Evolutionary conservation across 2,113 vertebrate genomes (phyloP).

Genomic region (Garra rufa): DNA sequence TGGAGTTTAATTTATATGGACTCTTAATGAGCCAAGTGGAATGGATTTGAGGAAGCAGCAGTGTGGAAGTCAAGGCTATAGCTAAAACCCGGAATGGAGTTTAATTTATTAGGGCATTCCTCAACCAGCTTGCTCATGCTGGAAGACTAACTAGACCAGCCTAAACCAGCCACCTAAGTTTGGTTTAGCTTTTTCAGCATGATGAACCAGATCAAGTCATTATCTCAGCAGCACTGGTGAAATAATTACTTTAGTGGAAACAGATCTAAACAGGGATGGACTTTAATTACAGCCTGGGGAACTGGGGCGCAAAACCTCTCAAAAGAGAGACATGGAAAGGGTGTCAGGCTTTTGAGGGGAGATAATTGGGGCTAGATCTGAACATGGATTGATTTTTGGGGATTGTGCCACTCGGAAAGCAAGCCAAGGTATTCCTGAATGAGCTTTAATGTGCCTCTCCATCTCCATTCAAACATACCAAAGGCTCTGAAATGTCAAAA

Average conservation of each 20-base stretch:
- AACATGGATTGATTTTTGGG: constrained; percentile 24
- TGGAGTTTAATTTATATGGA: too few species aligned
- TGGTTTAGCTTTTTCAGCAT: not conserved
- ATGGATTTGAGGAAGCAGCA: too few species aligned
- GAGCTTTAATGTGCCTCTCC: not conserved
- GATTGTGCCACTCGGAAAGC: not conserved
- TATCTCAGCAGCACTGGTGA: not conserved
- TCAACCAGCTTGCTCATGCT: not conserved
- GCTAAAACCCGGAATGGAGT: too few species aligned
- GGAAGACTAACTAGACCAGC: not conserved
- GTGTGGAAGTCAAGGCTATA: too few species aligned
- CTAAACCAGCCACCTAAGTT: not conserved
- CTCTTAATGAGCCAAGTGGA: too few species aligned
- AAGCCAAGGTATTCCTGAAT: constrained; percentile 33
- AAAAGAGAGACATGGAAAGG: constrained; percentile 39
- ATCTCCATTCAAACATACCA: not conserved
- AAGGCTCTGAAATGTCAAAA: not conserved
- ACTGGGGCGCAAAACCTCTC: constrained; percentile 30
- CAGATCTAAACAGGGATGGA: constrained; percentile 20
- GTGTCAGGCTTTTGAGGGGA: constrained; percentile 16
- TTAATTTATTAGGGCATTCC: too few species aligned
- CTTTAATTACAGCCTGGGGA: constrained; percentile 27
- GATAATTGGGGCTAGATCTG: constrained; percentile 31
- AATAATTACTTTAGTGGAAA: constrained; percentile 1
- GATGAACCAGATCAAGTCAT: not conserved